Evolutionary conservation across 2,797 vertebrate species (phyloP), one percentile per base, ranked within the genome.

Genomic region (Masticophis lateralis): DNA sequence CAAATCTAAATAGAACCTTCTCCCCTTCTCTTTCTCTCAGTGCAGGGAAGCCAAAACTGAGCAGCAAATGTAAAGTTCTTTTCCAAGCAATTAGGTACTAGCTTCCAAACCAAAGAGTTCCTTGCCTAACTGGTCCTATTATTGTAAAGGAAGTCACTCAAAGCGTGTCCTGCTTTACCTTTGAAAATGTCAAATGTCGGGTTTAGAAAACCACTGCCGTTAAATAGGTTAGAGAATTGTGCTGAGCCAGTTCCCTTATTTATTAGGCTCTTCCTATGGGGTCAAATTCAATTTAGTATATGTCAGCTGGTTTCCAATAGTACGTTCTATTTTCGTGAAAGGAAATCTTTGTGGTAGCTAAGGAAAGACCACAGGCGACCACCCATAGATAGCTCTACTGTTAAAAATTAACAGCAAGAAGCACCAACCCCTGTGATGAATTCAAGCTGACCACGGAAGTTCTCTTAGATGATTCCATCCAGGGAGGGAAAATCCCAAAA

Each of bases 211-310:
- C 93, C 95, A 8, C 55, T 66, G 63, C 86, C 83, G 22, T 94
- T 93, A 95, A 97, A 92, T 95, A 96, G 61, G 94, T 92, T 91
- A 51, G 57, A 92, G 94, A 92, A 95, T 94, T 0, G 0, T 63
- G 95, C 94, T 95, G 92, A 97, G 93, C 96, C 92, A 94, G 0
- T 69, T 95, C 87, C 90, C 93, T 96, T 97, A 95, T 96, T 97
- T 98, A 97, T 97, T 97, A 97, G 96, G 96, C 95, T 96, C 95
- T 95, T 96, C 94, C 93, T 95, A 91, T 0, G 90, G 97, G 96
- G 94, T 95, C 96, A 98, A 96, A 95, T 95, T 95, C 96, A 87
- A 92, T 95, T 96, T 96, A 93, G 95, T 96, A 22, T 96, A 92
- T 96, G 97, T 96, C 97, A 97, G 97, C 97, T 96, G 95, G 93